Evolutionary conservation across 2,113 vertebrate species (phyloP), one percentile per base, ranked within the genome.

Genomic region (Lepisosteus osseus): DNA sequence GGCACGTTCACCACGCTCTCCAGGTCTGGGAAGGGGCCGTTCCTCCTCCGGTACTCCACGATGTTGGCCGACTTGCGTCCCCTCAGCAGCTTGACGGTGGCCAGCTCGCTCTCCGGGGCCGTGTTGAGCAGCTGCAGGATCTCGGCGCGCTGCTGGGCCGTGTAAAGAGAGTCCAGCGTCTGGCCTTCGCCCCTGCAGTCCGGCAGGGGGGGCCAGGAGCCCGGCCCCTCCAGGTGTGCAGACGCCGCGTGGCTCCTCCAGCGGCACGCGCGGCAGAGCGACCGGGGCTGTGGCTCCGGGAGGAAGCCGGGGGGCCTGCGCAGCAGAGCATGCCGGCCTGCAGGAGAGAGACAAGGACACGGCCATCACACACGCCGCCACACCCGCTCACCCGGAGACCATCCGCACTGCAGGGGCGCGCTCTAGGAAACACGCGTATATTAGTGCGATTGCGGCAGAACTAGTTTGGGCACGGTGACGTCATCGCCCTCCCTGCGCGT

Each of bases 111-210:
- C 67, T 61, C 71, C 0, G 92, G 57, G 3, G 84, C 92, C 2
- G 77, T 86, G 77, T 93, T 92, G 65, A 95, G 86, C 47, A 83
- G 78, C 41, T 79, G 82, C 17, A 95, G 87, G 76, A 95, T 86
- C 67, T 75, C 6, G 61, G 82, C 75, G 13, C 86, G 79, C 72
- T 94, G 91, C 29, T 92, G 89, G 0, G 80, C 3, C 0, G 90
- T 88, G 78, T 88, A 93, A 70, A 71, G 74, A 0, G 73, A 73
- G 1, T 91, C 91, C 72, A 96, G 76, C 0, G 74, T 40, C 54
- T 47, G 41, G 51, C 0, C n/a, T 14, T 77, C 59, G 0, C 85
- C 83, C 1, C 82, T 75, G 5, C 71, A 65, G 14, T 70, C 68
- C 7, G 74, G 47, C 4, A 71, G 29, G 40, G 41, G 67, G 11